Evolutionary conservation across 2,888 invertebrate species (phyloP), one percentile per base, ranked within the genome.

Genomic region (Petrolisthes cinctipes): DNA sequence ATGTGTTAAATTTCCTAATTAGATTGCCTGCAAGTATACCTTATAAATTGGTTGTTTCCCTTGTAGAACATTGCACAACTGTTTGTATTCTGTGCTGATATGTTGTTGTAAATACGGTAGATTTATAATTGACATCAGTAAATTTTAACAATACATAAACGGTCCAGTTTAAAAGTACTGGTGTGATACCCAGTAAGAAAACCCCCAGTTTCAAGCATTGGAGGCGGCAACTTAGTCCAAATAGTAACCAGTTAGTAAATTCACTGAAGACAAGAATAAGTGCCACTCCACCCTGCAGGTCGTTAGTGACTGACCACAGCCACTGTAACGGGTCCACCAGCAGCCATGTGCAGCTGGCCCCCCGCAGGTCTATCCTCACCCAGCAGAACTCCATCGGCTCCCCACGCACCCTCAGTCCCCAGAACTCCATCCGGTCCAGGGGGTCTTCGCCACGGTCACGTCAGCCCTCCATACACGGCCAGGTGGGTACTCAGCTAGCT

Each of bases 291-390:
- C 81, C 54, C 91, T 91, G 4, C 89, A 92, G 92, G 86, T 96
- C 96, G 92, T 96, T 95, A 78, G 94, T 95, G 79, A 83, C 85
- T 81, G 96, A 96, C 92, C 96, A 96, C 92, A 95, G 95, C 23
- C 95, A 95, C 92, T 97, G 92, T 94, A 97, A 92, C 94, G 87
- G 89, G 61, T 89, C 88, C 79, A 88, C 85, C 80, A 85, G 87
- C 83, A 85, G 85, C 87, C 86, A 82, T 83, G 89, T 75, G 83
- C 82, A 86, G 84, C 75, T 86, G 80, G 81, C 78, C 75, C 87
- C 86, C 54, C 87, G 90, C 66, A 91, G 92, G 7, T 91, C 91
- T 82, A 91, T 91, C 75, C 90, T 91, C 73, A 91, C 91, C 14
- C 91, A 91, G 66, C 92, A 92, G 86, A 92, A 92, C 88, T 91